These are phyloP conservation scores for Beris chalybata DNA, from an alignment of 2,888 invertebrate species.

Conservation along the genomic window DNA sequence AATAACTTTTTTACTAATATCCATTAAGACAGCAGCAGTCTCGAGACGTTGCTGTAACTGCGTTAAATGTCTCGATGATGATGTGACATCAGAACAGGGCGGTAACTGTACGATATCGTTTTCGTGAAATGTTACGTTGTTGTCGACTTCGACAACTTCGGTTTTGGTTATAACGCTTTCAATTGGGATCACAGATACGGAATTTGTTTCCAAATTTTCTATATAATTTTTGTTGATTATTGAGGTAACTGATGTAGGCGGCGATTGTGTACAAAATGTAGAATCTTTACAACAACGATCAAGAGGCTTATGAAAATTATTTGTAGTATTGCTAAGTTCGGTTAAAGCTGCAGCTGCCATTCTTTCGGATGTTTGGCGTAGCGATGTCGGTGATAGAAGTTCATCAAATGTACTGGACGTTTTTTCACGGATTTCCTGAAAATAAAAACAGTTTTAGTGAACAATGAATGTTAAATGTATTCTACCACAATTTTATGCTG, in stretches of 20 bases:
- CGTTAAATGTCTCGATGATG: conserved; percentile 44
- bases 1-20: conserved; percentile 56
- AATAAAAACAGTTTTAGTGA: neutral
- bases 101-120: conserved; percentile 7
- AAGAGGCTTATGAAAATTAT: conserved; percentile 37
- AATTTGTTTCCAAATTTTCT: conserved; percentile 43
- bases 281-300: conserved; percentile 19
- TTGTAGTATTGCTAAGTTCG: conserved; percentile 52
- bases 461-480: no score
- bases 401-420: conserved; percentile 64
- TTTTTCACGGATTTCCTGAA: conserved; percentile 60
- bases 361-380: conserved; percentile 51
- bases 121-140: neutral
- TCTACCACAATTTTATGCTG: no score
- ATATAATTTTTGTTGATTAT: conserved; percentile 42
- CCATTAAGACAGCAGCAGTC: conserved; percentile 56
- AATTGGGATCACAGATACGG: conserved; percentile 44
- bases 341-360: conserved; percentile 56
- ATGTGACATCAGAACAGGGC: conserved; percentile 19
- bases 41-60: conserved; percentile 54
- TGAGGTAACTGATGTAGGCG: conserved; percentile 49
- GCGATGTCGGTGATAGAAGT: conserved; percentile 59
- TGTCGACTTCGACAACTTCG: neutral
- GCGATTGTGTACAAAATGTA: conserved; percentile 27
- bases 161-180: conserved; percentile 22